A percentile compares a stretch with the other conserved stretches of the same genome.
Conservation (phyloP, 1,140 invertebrate species). For the Lysiphlebus fabarum region DNA sequence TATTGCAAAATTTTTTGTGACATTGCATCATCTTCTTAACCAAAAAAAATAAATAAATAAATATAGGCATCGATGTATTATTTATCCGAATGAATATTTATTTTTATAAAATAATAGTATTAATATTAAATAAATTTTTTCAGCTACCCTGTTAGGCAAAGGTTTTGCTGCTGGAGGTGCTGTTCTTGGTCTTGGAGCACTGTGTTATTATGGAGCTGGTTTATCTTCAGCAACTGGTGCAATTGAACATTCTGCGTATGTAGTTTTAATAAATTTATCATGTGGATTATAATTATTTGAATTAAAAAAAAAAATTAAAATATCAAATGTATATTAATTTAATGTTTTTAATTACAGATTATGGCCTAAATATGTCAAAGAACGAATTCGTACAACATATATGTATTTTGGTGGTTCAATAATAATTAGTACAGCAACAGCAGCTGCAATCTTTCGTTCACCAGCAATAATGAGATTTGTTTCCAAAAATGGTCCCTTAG, state of each 20-base stretch:
- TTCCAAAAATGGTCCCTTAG: slow-evolving; percentile 70
- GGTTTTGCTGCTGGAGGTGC: slow-evolving; percentile 85
- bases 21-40: no score
- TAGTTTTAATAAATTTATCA: slow-evolving; percentile 33
- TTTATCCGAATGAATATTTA: no score
- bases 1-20: no score
- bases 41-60: no score
- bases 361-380: slow-evolving; percentile 92
- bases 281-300: slow-evolving; percentile 19
- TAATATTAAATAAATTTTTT: no score
- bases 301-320: no score
- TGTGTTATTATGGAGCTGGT: slow-evolving; percentile 94
- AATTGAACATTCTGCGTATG: slow-evolving; percentile 80
- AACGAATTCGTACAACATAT: slow-evolving; percentile 87
- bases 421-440: slow-evolving; percentile 76
- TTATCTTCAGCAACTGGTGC: slow-evolving; percentile 76
- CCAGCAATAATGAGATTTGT: slow-evolving; percentile 75
- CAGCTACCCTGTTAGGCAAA: slow-evolving; percentile 89
- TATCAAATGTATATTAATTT: no score
- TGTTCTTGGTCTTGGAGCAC: slow-evolving; percentile 82
- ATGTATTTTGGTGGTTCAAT: slow-evolving; percentile 90
- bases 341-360: no score
- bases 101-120: no score
- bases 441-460: slow-evolving; percentile 74
- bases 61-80: no score